Conservation (phyloP, 2,113 vertebrate species). For the Engystomops pustulosus region DNA sequence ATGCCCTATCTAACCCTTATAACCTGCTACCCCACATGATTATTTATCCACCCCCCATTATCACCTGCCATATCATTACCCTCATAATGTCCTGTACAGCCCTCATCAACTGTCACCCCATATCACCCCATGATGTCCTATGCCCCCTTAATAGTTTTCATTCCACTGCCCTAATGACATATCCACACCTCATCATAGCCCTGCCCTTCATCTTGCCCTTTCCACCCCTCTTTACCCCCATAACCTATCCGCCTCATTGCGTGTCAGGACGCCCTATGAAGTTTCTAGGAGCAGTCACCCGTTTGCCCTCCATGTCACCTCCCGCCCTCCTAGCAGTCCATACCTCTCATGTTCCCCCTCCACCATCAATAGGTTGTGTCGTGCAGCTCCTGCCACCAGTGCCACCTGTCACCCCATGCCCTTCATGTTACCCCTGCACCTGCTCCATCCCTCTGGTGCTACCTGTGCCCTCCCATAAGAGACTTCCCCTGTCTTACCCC, state of each 20-base stretch:
- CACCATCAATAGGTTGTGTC: neutral
- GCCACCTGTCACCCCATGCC: neutral
- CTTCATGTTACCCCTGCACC: constrained; percentile 32
- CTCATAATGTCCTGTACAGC: neutral
- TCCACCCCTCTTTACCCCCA: too few relatives aligned
- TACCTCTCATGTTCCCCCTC: neutral
- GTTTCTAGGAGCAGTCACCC: neutral
- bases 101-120: neutral
- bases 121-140: neutral
- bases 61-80: neutral
- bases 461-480: neutral
- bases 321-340: neutral
- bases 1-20: too few relatives aligned
- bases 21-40: neutral
- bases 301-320: neutral
- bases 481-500: constrained; percentile 32
- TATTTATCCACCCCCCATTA: neutral
- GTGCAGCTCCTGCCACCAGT: neutral
- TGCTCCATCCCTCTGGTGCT: neutral
- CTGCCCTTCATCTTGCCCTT: too few relatives aligned
- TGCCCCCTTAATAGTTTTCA: neutral
- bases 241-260: too few relatives aligned
- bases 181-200: too few relatives aligned
- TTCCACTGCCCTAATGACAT: neutral
- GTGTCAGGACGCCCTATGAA: neutral